These are phyloP conservation scores for Dendronephthya gigantea DNA, from an alignment of 64 coral and sea anemone species.

Conservation along the genomic window DNA sequence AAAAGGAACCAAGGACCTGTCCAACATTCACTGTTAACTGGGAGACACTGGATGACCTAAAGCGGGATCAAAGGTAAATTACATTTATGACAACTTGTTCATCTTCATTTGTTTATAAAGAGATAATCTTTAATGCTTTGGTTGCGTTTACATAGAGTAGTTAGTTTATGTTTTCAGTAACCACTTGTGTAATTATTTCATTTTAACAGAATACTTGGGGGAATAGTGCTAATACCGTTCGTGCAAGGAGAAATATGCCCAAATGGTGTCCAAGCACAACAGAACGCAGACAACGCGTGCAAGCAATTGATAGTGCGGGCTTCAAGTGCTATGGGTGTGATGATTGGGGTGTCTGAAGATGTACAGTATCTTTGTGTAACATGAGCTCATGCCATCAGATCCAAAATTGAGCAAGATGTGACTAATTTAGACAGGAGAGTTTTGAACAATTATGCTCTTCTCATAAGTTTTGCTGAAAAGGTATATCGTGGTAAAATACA, in stretches of 20 bases:
- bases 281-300: no score
- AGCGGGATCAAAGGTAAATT: no score
- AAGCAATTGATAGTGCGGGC: background rate
- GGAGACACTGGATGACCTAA: no score
- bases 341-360: background rate
- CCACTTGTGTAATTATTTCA: background rate
- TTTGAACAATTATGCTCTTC: conserved; percentile 8
- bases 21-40: no score
- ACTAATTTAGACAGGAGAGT: conserved; percentile 18
- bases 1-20: no score
- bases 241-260: conserved; percentile 23
- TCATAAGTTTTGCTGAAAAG: conserved; percentile 42
- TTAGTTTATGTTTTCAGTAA: background rate
- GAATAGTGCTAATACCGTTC: conserved; percentile 32
- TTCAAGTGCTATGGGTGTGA: conserved; percentile 28
- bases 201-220: conserved; percentile 26
- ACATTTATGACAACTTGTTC: no score
- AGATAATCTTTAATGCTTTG: no score
- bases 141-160: no score
- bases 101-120: no score
- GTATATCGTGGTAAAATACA: background rate
- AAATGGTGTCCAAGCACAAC: conserved; percentile 14
- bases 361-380: background rate
- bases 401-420: background rate
- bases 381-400: background rate